These are phyloP conservation scores for Galbula dea DNA, from an alignment of 2,113 vertebrate species.

Conservation along the genomic window DNA sequence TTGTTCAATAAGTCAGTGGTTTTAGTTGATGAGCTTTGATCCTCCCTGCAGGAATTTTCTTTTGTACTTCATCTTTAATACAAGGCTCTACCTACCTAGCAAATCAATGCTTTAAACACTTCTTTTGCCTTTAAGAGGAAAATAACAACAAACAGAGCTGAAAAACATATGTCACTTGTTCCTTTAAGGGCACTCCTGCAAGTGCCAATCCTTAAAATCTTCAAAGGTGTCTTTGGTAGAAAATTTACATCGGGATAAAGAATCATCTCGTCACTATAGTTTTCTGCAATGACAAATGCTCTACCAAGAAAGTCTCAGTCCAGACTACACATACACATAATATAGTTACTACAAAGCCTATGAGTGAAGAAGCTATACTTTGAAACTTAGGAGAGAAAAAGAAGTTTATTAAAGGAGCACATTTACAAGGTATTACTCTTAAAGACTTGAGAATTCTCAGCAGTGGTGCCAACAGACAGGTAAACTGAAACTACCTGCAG, in stretches of 20 bases:
- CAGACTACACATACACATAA: background rate
- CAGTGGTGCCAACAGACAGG: background rate
- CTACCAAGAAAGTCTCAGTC: background rate
- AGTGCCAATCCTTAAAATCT: background rate
- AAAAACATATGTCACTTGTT: background rate
- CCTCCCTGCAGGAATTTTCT: slow-evolving; percentile 26
- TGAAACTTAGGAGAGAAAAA: background rate
- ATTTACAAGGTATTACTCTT: background rate
- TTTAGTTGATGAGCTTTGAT: slow-evolving; percentile 36
- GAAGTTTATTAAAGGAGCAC: background rate
- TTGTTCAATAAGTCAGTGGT: slow-evolving; percentile 3
- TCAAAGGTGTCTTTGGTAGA: background rate
- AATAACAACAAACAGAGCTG: background rate
- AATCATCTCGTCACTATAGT: background rate
- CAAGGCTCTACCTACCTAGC: background rate
- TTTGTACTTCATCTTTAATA: slow-evolving; percentile 4
- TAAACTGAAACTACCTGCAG: background rate
- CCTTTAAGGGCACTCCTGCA: background rate
- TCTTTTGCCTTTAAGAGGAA: background rate
- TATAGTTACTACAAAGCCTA: background rate
- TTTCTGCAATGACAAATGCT: background rate
- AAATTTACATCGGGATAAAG: background rate
- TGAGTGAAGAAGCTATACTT: background rate
- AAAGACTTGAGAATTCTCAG: background rate
- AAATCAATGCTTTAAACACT: slow-evolving; percentile 9